phyloP scores from a whole-genome alignment of 2,888 invertebrate species.

The Blastobasis adustella region DNA sequence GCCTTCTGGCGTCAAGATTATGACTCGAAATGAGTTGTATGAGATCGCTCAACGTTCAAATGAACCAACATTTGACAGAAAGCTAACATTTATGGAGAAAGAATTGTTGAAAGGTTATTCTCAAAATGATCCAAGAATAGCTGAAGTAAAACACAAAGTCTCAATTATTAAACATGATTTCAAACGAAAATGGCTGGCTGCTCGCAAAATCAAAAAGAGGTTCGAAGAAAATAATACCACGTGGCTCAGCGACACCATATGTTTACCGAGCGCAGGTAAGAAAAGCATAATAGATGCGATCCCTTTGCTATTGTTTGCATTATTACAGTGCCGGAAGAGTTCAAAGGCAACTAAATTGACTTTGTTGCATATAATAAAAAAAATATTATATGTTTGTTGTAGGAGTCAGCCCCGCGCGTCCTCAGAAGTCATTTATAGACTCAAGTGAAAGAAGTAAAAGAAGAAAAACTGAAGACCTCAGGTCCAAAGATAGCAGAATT shows the following conservation, averaged over 20 bases:
- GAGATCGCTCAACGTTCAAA: background rate
- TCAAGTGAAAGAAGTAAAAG: conserved; percentile 11
- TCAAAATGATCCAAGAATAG: background rate
- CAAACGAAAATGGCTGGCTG: conserved; percentile 12
- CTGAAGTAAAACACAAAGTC: background rate
- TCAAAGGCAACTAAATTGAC: conserved; percentile 6
- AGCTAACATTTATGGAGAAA: background rate
- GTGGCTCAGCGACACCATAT: too few species aligned
- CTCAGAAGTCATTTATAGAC: conserved; percentile 11
- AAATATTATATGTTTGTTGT: conserved; percentile 4
- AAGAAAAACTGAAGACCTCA: conserved; percentile 13
- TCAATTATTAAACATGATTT: conserved; percentile 1
- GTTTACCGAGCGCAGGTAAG: too few species aligned
- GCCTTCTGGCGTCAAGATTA: background rate
- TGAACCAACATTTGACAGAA: background rate
- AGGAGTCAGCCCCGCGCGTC: conserved; percentile 9
- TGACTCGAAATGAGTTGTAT: background rate
- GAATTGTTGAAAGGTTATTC: background rate
- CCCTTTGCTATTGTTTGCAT: too few species aligned
- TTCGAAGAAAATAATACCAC: conserved; percentile 7
- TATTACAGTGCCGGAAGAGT: conserved; percentile 1
- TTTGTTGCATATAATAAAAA: conserved; percentile 9
- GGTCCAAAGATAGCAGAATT: conserved; percentile 6
- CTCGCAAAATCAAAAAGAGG: conserved; percentile 7
- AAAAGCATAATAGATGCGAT: too few species aligned